These are phyloP conservation scores for Colletes collaris DNA, from an alignment of 2,888 invertebrate species.

Conservation along the genomic window DNA sequence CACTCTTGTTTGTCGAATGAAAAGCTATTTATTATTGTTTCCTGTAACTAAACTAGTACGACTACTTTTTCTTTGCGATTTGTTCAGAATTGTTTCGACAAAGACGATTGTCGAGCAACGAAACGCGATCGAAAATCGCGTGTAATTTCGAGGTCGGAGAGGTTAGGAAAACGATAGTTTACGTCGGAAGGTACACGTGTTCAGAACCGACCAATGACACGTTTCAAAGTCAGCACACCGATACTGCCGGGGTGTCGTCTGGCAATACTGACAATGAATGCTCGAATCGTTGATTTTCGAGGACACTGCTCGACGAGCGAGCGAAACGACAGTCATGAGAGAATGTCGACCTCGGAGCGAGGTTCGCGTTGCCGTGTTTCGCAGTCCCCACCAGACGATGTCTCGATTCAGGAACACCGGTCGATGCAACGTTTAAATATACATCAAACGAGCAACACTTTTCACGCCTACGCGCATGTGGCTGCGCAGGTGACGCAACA, in stretches of 20 bases:
- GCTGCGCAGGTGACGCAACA: constrained; percentile 24
- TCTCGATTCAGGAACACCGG: constrained; percentile 23
- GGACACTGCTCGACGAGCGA: constrained; percentile 47
- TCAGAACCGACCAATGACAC: constrained; percentile 14
- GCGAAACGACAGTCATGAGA: constrained; percentile 52
- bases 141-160: too few species aligned
- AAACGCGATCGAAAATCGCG: too few species aligned
- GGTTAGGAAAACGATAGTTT: too few species aligned
- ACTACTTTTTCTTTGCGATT: too few species aligned
- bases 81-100: too few species aligned
- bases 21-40: too few species aligned
- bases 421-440: constrained; percentile 38
- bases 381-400: background rate
- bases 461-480: constrained; percentile 26
- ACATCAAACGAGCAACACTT: constrained; percentile 19
- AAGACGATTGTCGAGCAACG: too few species aligned
- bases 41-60: too few species aligned
- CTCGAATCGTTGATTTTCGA: constrained; percentile 60
- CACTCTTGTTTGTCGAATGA: too few species aligned
- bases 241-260: constrained; percentile 31
- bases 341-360: constrained; percentile 59
- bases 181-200: too few species aligned
- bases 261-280: constrained; percentile 50
- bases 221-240: constrained; percentile 22
- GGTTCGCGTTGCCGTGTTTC: constrained; percentile 48